Percentiles rank a stretch among this genome's conserved stretches.
These are phyloP conservation scores for Melipona quadrifasciata DNA, from an alignment of 1,140 invertebrate genomes.

Conservation along the genomic window DNA sequence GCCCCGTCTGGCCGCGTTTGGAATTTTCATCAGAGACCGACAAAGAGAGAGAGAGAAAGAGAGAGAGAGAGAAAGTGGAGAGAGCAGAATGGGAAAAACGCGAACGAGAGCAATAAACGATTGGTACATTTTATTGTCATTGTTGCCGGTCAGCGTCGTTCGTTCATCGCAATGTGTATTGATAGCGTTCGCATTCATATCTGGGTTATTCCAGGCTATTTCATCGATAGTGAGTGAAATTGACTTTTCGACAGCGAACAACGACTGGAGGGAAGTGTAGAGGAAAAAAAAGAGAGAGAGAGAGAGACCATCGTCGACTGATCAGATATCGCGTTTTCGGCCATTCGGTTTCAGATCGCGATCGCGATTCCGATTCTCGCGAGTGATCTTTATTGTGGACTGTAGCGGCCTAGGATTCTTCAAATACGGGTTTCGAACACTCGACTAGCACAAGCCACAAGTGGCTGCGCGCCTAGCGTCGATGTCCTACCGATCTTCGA, in stretches of 20 bases:
- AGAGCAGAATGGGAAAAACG: no score
- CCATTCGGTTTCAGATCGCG: not conserved
- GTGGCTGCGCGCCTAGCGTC: no score
- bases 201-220: constrained; percentile 38
- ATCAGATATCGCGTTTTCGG: not conserved
- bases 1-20: not conserved
- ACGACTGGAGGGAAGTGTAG: not conserved
- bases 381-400: not conserved
- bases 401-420: no score
- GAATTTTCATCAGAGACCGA: constrained; percentile 20
- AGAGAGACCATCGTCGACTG: not conserved
- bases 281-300: not conserved
- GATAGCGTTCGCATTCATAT: constrained; percentile 41
- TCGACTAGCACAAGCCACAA: no score
- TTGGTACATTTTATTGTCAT: constrained; percentile 18
- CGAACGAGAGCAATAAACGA: not conserved
- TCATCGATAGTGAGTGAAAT: constrained; percentile 23
- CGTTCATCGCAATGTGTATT: constrained; percentile 33
- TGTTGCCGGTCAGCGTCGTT: constrained; percentile 9
- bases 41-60: not conserved
- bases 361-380: no score
- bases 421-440: no score
- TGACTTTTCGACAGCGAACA: constrained; percentile 24
- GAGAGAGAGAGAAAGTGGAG: not conserved
- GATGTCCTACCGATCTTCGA: no score